Percentiles rank a stretch among this genome's conserved stretches.
These are phyloP conservation scores for Aspidiotus destructor DNA, from an alignment of 2,888 invertebrate genomes.

Conservation along the genomic window DNA sequence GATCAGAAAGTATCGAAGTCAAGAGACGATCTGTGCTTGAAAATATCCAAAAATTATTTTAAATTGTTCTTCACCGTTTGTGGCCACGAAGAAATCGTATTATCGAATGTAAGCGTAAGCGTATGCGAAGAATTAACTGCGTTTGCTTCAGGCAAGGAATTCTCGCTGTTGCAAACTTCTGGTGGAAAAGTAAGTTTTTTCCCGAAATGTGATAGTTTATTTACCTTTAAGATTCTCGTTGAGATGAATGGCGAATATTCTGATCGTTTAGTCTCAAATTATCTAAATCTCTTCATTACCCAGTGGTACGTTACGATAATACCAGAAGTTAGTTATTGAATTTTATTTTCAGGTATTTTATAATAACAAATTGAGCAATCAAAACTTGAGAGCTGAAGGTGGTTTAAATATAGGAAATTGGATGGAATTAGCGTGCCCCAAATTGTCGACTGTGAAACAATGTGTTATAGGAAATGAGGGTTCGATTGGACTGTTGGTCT, in stretches of 20 bases:
- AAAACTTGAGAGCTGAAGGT: conserved; percentile 19
- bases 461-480: conserved; percentile 81
- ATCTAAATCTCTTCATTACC: too few relatives aligned
- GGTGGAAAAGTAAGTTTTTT: conserved; percentile 60
- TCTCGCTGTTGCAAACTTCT: conserved; percentile 71
- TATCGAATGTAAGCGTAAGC: conserved; percentile 45
- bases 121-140: conserved; percentile 69
- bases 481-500: conserved; percentile 77
- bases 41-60: conserved; percentile 67
- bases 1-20: conserved; percentile 11
- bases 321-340: too few relatives aligned
- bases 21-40: conserved; percentile 50
- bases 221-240: too few relatives aligned
- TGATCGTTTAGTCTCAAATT: too few relatives aligned
- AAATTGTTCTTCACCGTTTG: conserved; percentile 63
- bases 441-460: conserved; percentile 40
- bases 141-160: conserved; percentile 81
- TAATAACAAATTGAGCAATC: conserved; percentile 56
- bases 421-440: conserved; percentile 53
- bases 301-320: too few relatives aligned
- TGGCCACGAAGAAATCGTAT: conserved; percentile 56
- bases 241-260: too few relatives aligned
- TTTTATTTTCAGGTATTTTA: conserved; percentile 56
- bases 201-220: not conserved
- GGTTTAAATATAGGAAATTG: conserved; percentile 40